Conservation (phyloP, 2,113 vertebrate genomes). For the Seriola dumerili region DNA sequence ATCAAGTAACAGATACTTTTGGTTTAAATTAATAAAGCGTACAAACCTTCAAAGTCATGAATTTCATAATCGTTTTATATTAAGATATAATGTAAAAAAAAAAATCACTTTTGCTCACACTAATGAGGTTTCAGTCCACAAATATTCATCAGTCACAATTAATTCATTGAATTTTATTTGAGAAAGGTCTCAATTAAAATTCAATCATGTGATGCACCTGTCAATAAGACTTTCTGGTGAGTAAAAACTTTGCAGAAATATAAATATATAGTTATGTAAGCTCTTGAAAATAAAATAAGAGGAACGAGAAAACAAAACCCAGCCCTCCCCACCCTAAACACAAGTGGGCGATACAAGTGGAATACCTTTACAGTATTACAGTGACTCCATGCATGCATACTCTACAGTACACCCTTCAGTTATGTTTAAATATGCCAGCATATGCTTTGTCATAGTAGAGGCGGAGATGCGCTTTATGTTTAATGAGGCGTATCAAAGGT, state of each 20-base stretch:
- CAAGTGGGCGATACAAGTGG: neutral
- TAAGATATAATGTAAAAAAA: neutral
- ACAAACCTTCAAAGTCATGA: neutral
- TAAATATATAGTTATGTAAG: neutral
- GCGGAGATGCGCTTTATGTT: constrained; percentile 51
- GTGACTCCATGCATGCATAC: neutral
- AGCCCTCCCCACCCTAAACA: neutral
- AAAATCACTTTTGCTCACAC: neutral
- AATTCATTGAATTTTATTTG: neutral
- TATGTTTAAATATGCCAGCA: constrained; percentile 43
- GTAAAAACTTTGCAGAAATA: neutral
- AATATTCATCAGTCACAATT: neutral
- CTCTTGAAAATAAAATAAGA: neutral
- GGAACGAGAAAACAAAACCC: neutral
- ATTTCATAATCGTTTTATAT: neutral
- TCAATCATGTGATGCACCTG: neutral
- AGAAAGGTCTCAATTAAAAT: too few species aligned
- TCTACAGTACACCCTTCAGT: neutral
- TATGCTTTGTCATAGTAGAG: constrained; percentile 17
- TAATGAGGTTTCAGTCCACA: neutral
- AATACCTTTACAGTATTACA: neutral
- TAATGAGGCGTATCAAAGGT: constrained; percentile 71
- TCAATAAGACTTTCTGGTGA: neutral
- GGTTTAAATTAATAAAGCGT: neutral
- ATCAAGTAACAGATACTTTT: neutral